A percentile compares a stretch with the other conserved stretches of the same genome.
These are phyloP conservation scores for Ganaspis sp. DNA, from an alignment of 1,140 invertebrate genomes.

Conservation along the genomic window DNA sequence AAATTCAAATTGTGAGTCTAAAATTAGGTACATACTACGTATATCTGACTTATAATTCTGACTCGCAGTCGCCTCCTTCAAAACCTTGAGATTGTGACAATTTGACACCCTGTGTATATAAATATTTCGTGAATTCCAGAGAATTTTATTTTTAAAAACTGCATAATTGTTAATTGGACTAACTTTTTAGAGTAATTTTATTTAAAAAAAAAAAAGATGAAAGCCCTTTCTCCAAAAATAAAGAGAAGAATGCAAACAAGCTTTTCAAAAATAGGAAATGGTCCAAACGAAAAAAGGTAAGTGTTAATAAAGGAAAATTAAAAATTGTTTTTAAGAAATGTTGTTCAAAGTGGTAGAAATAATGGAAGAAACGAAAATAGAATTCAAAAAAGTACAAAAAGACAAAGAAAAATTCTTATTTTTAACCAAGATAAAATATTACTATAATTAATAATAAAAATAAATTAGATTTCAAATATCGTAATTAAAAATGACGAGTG, in stretches of 20 bases:
- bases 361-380: too few species aligned
- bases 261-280: conserved; percentile 2
- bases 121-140: not conserved
- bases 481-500: too few species aligned
- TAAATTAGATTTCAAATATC: too few species aligned
- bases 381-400: too few species aligned
- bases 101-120: not conserved
- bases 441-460: too few species aligned
- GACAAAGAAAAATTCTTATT: too few species aligned
- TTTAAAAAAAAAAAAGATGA: not conserved
- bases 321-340: not conserved
- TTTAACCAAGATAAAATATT: too few species aligned
- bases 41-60: not conserved
- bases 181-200: not conserved
- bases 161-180: not conserved
- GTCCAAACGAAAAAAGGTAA: not conserved
- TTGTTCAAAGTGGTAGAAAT: too few species aligned
- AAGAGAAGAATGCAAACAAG: not conserved
- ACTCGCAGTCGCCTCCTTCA: not conserved
- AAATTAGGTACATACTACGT: conserved; percentile 19
- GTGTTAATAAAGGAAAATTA: not conserved
- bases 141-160: not conserved
- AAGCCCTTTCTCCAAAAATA: not conserved
- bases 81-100: conserved; percentile 3
- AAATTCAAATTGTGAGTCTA: not conserved